These are phyloP conservation scores for Dolichopus griseipennis DNA, from an alignment of 2,888 invertebrate genomes.

Conservation along the genomic window DNA sequence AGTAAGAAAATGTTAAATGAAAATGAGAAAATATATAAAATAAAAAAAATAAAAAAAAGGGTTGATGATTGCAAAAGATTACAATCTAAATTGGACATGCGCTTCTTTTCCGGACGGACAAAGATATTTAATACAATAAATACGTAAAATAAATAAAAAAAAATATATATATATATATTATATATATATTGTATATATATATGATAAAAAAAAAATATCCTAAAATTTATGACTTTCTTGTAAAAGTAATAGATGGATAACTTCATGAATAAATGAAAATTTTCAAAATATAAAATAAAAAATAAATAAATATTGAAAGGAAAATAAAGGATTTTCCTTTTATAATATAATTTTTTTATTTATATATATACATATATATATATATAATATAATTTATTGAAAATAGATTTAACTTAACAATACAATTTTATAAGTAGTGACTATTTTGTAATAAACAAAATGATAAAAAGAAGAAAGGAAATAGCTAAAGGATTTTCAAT, in stretches of 20 bases:
- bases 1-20: too few relatives aligned
- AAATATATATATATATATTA: too few relatives aligned
- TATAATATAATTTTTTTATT: background rate
- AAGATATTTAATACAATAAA: background rate
- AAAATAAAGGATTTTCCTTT: background rate
- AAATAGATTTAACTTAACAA: too few relatives aligned
- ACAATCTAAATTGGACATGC: slow-evolving; percentile 3
- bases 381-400: too few relatives aligned
- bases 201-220: background rate
- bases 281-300: background rate
- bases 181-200: too few relatives aligned
- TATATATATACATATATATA: too few relatives aligned
- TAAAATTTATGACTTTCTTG: slow-evolving; percentile 5
- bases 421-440: too few relatives aligned
- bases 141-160: background rate
- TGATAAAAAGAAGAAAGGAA: too few relatives aligned
- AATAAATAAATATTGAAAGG: background rate
- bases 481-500: too few relatives aligned
- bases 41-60: background rate
- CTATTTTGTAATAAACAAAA: too few relatives aligned
- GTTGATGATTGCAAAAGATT: slow-evolving; percentile 3
- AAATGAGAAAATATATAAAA: background rate
- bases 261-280: slow-evolving; percentile 6
- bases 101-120: background rate
- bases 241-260: slow-evolving; percentile 2